phyloP scores from a whole-genome alignment of 92 coral and sea anemone genomes.

The Desmophyllum pertusum region DNA sequence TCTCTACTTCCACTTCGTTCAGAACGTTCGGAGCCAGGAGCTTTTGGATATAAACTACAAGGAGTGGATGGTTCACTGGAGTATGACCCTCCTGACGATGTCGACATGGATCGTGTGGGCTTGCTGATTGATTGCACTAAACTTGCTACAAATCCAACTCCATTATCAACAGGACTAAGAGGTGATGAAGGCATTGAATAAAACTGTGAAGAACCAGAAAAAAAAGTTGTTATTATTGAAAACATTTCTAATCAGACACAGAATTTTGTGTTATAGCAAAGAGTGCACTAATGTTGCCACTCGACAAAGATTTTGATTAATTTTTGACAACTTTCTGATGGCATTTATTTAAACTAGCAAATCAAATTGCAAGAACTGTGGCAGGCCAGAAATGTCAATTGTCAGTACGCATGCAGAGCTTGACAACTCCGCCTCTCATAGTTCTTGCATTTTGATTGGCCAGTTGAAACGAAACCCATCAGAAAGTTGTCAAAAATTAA shows the following conservation, averaged over 20 bases:
- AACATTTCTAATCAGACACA: background rate
- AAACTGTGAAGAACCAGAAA: slow-evolving; percentile 7
- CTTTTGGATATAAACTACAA: slow-evolving; percentile 87
- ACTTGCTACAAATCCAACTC: slow-evolving; percentile 12
- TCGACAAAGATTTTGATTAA: too few species aligned
- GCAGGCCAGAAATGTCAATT: too few species aligned
- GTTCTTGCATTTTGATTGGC: too few species aligned
- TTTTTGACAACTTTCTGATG: too few species aligned
- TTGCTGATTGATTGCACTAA: slow-evolving; percentile 64
- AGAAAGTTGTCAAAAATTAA: too few species aligned
- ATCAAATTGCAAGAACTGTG: too few species aligned
- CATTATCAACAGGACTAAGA: slow-evolving; percentile 46
- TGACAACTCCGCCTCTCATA: too few species aligned
- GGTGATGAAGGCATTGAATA: slow-evolving; percentile 53
- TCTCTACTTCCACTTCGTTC: slow-evolving; percentile 94
- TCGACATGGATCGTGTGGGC: slow-evolving; percentile 90
- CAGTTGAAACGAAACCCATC: too few species aligned
- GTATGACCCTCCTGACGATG: slow-evolving; percentile 87
- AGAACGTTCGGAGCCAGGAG: slow-evolving; percentile 98
- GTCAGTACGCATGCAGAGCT: too few species aligned
- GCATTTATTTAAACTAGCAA: too few species aligned
- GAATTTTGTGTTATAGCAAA: too few species aligned
- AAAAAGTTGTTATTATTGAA: background rate
- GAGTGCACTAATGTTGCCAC: too few species aligned
- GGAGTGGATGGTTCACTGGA: slow-evolving; percentile 72